Evolutionary conservation across 2,888 invertebrate species (phyloP), one percentile per base, ranked within the genome.

Genomic region (Drosophila tripunctata): DNA sequence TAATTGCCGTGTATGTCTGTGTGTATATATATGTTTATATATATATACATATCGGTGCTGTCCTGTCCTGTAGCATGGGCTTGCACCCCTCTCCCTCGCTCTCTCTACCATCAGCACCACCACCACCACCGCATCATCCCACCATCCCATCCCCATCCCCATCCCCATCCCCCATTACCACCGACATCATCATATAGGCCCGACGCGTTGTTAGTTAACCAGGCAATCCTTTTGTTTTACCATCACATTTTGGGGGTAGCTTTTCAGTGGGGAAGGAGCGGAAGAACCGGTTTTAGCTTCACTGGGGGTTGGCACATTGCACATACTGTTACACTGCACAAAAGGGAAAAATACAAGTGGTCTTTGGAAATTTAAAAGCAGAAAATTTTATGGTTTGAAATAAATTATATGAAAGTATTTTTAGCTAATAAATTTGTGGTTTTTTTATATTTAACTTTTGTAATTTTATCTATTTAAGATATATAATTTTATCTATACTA

Each of bases 1-100:
- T 79, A 81, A 79, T 81, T 79, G 67, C 70, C 54, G 64, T n/a
- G n/a, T n/a, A n/a, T n/a, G n/a, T n/a, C 40, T 70, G 41, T 78
- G 31, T 30, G 17, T 17, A n/a, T 21, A 7, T 17, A 24, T 17
- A n/a, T 21, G n/a, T 17, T 4, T 21, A 30, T 43, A 21, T 21
- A 10, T 17, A n/a, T 19, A 21, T 41, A 15, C 10, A 5, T 44
- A n/a, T n/a, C n/a, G n/a, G n/a, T n/a, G n/a, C n/a, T 30, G 44
- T 30, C 30, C 27, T 51, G 36, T 52, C 27, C 14, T 35, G 30
- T 27, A 47, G 43, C 41, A 14, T n/a, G 36, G 36, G 48, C 45
- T 8, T 22, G 55, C 54, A 61, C 61, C 61, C 55, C 61, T 41
- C 35, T 19, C 38, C 56, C 27, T 41, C 6, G 15, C 41, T 14